Evolutionary conservation across 1,140 invertebrate genomes (phyloP), one percentile per base, ranked within the genome.

Genomic region (Papilio dardanus): DNA sequence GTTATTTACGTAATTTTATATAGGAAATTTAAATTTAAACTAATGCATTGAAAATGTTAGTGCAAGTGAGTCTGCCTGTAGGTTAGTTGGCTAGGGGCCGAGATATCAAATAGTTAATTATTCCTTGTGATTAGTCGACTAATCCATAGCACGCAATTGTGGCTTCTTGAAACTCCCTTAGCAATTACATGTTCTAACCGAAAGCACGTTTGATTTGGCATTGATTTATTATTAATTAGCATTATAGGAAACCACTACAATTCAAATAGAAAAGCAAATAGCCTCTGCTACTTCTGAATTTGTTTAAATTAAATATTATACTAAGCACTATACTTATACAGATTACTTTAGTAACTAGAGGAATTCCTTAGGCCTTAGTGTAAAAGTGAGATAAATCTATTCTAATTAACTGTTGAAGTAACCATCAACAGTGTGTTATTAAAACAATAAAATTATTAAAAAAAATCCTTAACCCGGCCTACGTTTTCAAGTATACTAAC

Each of bases 161-260:
- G 54, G 54, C 54, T 58, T 58, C 54, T 58, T 58, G 54, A 58
- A 58, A 58, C 54, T 58, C 54, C 54, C 54, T 58, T 58, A 58
- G 54, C 54, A 58, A 58, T 58, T 58, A 28, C 21, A 24, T 58
- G 21, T 16, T 58, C 54, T 24, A 58, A 28, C 54, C 24, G 21
- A 28, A 58, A 24, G 2, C 21, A 58, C 54, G 21, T 58, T 58
- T 58, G 54, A 58, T 58, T 58, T 24, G 54, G 54, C 54, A 28
- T 30, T 58, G 54, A 14, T 58, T 58, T 28, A 58, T 12, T 58
- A 28, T 58, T 58, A 58, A 58, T 58, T 58, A 58, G 14, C 54
- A 28, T 58, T 58, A 16, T 28, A 14, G 30, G 12, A 58, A 58
- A 58, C 2, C 1, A 8, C n/a, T n/a, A n/a, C n/a, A n/a, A n/a